These are phyloP conservation scores for Cinclus cinclus DNA, from an alignment of 2,113 vertebrate species.

Conservation along the genomic window DNA sequence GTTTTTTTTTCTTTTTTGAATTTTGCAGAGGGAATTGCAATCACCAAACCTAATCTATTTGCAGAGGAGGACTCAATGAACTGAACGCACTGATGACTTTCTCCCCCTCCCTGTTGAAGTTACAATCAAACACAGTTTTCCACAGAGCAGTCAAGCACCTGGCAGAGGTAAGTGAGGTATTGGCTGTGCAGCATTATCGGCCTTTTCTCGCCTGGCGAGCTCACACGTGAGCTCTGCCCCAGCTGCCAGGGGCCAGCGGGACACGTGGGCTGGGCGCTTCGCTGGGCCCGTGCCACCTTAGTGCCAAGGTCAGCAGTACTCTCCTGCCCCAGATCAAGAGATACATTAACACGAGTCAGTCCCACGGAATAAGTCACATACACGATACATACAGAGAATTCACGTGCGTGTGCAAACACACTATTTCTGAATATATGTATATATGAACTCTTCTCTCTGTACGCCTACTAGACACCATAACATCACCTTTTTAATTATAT, in stretches of 20 bases:
- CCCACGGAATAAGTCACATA: conserved; percentile 80
- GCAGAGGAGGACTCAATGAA: conserved; percentile 50
- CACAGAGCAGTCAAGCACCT: conserved; percentile 63
- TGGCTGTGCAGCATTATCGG: conserved; percentile 56
- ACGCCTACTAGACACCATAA: conserved; percentile 73
- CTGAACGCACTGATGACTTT: conserved; percentile 8
- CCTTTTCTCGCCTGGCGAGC: conserved; percentile 21
- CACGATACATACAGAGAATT: conserved; percentile 78
- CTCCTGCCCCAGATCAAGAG: conserved; percentile 79
- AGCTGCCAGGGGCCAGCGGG: not conserved
- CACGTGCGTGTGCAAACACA: conserved; percentile 73
- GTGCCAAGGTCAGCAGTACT: conserved; percentile 75
- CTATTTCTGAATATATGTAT: conserved; percentile 71
- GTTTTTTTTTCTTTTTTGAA: conserved; percentile 11
- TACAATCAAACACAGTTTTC: conserved; percentile 62
- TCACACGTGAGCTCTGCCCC: not conserved
- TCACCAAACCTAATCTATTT: conserved; percentile 44
- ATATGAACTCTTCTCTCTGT: conserved; percentile 68
- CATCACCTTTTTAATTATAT: conserved; percentile 61
- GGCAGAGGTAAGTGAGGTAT: conserved; percentile 74
- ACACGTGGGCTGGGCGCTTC: not conserved
- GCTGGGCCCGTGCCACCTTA: conserved; percentile 69
- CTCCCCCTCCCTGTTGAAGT: conserved; percentile 16
- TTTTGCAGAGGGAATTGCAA: conserved; percentile 49
- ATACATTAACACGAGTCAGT: conserved; percentile 82